phyloP scores from a whole-genome alignment of 2,797 vertebrate species.

The Serranus cabrilla region DNA sequence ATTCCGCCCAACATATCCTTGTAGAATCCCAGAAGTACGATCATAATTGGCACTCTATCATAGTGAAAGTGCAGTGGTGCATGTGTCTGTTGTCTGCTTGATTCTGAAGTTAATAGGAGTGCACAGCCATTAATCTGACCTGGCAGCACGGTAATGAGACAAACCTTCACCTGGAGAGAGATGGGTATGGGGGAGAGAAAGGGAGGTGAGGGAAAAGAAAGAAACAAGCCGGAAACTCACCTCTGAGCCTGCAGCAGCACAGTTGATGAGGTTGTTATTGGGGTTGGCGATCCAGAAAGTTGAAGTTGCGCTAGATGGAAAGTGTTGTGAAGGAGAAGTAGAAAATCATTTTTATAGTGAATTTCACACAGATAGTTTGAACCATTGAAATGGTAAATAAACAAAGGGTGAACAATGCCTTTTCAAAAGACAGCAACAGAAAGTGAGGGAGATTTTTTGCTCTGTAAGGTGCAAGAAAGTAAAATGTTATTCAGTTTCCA shows the following conservation, averaged over 20 bases:
- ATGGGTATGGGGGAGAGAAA: no score
- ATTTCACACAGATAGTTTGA: slow-evolving; percentile 16
- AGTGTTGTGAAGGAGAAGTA: slow-evolving; percentile 30
- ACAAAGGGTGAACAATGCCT: neutral
- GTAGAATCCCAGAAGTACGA: slow-evolving; percentile 47
- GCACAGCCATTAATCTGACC: slow-evolving; percentile 67
- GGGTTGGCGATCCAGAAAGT: slow-evolving; percentile 97
- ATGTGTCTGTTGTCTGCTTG: slow-evolving; percentile 52
- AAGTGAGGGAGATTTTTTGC: neutral
- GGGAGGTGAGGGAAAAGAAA: neutral
- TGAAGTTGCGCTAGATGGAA: slow-evolving; percentile 89
- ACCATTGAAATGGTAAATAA: neutral
- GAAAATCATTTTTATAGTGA: slow-evolving; percentile 18
- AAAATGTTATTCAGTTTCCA: no score
- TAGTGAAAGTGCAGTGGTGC: slow-evolving; percentile 3
- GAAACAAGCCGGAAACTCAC: slow-evolving; percentile 80
- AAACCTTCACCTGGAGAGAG: slow-evolving; percentile 52
- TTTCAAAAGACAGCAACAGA: neutral
- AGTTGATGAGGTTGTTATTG: slow-evolving; percentile 94
- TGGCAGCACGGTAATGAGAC: slow-evolving; percentile 65
- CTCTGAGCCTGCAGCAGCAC: slow-evolving; percentile 93
- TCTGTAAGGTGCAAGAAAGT: no score
- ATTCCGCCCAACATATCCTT: slow-evolving; percentile 7
- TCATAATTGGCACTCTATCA: slow-evolving; percentile 67
- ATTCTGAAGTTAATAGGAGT: slow-evolving; percentile 50